Evolutionary conservation across 2,888 invertebrate species (phyloP).

Genomic region (Plagiodera versicolora): DNA sequence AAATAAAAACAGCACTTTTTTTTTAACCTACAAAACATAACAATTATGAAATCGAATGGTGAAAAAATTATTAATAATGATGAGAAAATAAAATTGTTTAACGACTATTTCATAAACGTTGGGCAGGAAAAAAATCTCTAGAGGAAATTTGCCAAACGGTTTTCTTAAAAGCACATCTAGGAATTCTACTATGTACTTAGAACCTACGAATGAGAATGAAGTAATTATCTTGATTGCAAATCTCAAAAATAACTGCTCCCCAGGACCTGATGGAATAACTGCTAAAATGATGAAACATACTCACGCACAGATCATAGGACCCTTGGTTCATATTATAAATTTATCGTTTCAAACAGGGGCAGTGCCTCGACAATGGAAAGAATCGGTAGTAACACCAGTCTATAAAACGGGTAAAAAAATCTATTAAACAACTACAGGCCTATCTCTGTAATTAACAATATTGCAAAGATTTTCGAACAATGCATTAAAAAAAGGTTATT

Average conservation of each 20-base stretch:
- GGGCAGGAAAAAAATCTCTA: background rate
- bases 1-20: no score
- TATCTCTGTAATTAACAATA: background rate
- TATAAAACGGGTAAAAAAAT: background rate
- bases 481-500: constrained; percentile 1
- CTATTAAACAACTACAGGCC: background rate
- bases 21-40: background rate
- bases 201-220: constrained; percentile 6
- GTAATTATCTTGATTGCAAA: background rate
- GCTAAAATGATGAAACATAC: background rate
- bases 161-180: background rate
- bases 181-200: constrained; percentile 1
- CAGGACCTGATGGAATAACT: background rate
- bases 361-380: background rate
- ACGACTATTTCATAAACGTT: background rate
- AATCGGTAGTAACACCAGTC: background rate
- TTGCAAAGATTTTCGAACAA: constrained; percentile 3
- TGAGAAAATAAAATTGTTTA: background rate
- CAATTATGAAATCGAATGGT: background rate
- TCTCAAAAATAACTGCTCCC: constrained; percentile 4
- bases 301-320: background rate
- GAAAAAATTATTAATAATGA: constrained; percentile 1
- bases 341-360: background rate
- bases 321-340: constrained; percentile 4
- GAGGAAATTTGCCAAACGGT: background rate